Percentiles rank a stretch among this genome's conserved stretches.
Conservation (phyloP, 2,797 vertebrate species). For the Columba guinea region DNA sequence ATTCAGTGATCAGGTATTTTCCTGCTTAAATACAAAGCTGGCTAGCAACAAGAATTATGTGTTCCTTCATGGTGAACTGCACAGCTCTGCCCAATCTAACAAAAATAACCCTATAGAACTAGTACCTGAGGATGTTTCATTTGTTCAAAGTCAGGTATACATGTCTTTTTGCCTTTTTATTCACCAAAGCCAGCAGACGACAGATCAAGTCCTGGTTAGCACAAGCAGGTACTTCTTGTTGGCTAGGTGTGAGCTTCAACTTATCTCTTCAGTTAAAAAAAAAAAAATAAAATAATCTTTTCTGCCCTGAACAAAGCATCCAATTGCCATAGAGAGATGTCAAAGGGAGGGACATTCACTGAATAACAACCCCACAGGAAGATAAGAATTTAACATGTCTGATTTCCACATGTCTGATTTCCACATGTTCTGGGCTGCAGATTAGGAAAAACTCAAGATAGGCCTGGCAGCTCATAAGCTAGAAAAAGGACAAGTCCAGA, state of each 20-base stretch:
- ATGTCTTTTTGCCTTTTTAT: background rate
- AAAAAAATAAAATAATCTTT: background rate
- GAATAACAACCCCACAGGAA: background rate
- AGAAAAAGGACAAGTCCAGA: background rate
- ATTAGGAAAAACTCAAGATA: background rate
- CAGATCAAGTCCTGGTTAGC: background rate
- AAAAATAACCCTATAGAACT: background rate
- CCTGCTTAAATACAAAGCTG: constrained; percentile 17
- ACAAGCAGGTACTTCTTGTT: background rate
- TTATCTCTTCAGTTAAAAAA: background rate
- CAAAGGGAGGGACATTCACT: background rate
- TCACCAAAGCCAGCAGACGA: background rate
- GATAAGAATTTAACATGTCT: background rate
- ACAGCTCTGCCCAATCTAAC: background rate
- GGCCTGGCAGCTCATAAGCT: background rate
- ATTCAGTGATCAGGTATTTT: background rate
- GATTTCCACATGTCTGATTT: too few relatives aligned
- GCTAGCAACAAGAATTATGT: background rate
- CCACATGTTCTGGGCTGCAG: background rate
- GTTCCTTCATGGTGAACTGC: background rate
- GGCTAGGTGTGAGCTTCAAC: background rate
- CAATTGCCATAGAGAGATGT: background rate
- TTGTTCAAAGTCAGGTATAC: background rate
- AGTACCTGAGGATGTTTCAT: background rate
- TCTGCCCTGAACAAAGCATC: background rate